These are phyloP conservation scores for Chesias legatella DNA, from an alignment of 2,888 invertebrate genomes.

Conservation along the genomic window DNA sequence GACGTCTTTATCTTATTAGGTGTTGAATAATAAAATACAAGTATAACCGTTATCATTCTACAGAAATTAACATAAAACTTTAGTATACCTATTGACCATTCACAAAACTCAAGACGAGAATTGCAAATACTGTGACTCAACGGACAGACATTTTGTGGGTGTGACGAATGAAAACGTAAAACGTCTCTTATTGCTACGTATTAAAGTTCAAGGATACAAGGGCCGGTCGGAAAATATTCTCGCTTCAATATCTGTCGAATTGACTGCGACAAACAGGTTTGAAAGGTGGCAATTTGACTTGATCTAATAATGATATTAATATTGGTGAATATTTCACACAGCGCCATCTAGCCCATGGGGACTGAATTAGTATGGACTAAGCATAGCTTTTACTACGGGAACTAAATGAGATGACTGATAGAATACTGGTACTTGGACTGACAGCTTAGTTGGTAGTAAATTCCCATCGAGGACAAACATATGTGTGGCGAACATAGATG, in stretches of 20 bases:
- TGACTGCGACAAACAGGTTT: slow-evolving; percentile 11
- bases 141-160: slow-evolving; percentile 11
- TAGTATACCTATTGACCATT: slow-evolving; percentile 10
- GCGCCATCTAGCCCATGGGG: too few relatives aligned
- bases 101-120: slow-evolving; percentile 17
- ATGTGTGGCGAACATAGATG: too few relatives aligned
- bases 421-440: too few relatives aligned
- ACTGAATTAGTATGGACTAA: too few relatives aligned
- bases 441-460: too few relatives aligned
- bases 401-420: too few relatives aligned
- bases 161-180: slow-evolving; percentile 8
- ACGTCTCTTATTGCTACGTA: slow-evolving; percentile 10
- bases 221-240: not conserved
- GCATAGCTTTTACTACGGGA: too few relatives aligned
- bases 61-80: slow-evolving; percentile 6
- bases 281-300: not conserved
- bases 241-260: slow-evolving; percentile 3
- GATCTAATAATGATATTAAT: too few relatives aligned
- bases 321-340: too few relatives aligned
- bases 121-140: slow-evolving; percentile 20
- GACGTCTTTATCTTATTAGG: not conserved
- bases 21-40: slow-evolving; percentile 9
- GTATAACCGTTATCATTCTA: slow-evolving; percentile 6
- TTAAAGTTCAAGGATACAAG: slow-evolving; percentile 11
- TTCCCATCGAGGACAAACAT: too few relatives aligned